Evolutionary conservation across 2,113 vertebrate genomes (phyloP).

Genomic region (Ochotona princeps): DNA sequence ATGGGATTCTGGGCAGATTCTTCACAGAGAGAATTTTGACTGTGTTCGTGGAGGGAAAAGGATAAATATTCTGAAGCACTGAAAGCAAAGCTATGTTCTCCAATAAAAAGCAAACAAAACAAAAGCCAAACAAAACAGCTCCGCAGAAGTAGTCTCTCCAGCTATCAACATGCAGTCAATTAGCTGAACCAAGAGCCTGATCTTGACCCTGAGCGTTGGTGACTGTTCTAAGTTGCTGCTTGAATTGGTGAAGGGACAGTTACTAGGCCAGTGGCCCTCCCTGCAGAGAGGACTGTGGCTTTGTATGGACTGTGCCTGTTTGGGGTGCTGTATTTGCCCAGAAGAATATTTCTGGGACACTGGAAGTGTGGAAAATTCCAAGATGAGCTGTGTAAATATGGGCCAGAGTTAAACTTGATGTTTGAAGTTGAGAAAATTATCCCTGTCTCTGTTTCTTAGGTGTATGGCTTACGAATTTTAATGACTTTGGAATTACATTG

Average conservation of each 20-base stretch:
- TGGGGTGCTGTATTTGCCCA: conserved; percentile 53
- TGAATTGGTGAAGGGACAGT: conserved; percentile 52
- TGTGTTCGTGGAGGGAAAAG: conserved; percentile 54
- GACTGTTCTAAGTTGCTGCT: conserved; percentile 48
- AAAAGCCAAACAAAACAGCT: too few relatives aligned
- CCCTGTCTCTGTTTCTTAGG: conserved; percentile 58
- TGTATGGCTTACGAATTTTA: conserved; percentile 69
- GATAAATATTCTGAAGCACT: conserved; percentile 61
- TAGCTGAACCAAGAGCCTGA: conserved; percentile 65
- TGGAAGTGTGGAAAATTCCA: conserved; percentile 63
- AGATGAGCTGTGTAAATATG: conserved; percentile 67
- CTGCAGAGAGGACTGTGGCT: conserved; percentile 66
- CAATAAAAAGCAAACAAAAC: conserved; percentile 60
- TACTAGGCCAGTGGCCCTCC: conserved; percentile 45
- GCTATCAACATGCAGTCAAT: conserved; percentile 73
- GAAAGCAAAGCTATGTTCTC: conserved; percentile 73
- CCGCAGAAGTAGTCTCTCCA: conserved; percentile 48
- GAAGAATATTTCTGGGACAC: conserved; percentile 23
- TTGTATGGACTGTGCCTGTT: conserved; percentile 63
- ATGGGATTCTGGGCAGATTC: conserved; percentile 53
- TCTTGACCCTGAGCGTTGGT: conserved; percentile 59
- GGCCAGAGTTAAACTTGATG: conserved; percentile 36
- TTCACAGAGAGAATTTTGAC: conserved; percentile 42
- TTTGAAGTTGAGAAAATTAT: conserved; percentile 62
- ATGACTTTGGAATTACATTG: conserved; percentile 68